phyloP scores from a whole-genome alignment of 2,113 vertebrate species.

The Pelecanus crispus region DNA sequence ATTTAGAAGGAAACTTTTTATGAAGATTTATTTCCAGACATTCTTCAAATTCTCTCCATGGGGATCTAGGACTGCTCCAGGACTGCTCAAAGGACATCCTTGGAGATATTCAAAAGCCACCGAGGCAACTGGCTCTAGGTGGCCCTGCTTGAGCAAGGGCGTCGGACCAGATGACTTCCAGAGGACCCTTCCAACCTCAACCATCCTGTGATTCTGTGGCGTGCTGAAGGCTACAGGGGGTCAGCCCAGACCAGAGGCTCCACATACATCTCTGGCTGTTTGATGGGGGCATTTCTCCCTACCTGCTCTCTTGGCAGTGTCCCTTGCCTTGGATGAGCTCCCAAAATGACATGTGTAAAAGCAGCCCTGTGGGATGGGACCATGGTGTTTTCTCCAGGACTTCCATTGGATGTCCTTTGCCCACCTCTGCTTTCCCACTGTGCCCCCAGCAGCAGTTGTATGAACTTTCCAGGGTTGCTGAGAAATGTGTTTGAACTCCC shows the following conservation, averaged over 20 bases:
- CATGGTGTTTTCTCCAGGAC: not conserved
- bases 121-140: not conserved
- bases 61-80: not conserved
- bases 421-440: not conserved
- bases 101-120: not conserved
- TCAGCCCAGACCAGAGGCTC: not conserved
- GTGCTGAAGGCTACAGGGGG: not conserved
- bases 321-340: not conserved
- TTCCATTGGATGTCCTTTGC: not conserved
- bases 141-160: not conserved
- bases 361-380: not conserved
- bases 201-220: not conserved
- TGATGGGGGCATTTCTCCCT: not conserved
- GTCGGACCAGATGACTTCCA: not conserved
- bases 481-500: not conserved
- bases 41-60: not conserved
- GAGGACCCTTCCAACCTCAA: not conserved
- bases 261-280: rapidly evolving
- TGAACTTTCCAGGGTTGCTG: not conserved
- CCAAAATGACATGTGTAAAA: not conserved
- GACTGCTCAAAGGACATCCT: not conserved
- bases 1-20: not conserved
- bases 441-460: not conserved
- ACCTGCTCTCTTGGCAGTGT: not conserved
- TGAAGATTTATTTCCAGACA: not conserved